Base-by-base conservation (phyloP, 2,797 vertebrate species). In the Serranus cabrilla region DNA sequence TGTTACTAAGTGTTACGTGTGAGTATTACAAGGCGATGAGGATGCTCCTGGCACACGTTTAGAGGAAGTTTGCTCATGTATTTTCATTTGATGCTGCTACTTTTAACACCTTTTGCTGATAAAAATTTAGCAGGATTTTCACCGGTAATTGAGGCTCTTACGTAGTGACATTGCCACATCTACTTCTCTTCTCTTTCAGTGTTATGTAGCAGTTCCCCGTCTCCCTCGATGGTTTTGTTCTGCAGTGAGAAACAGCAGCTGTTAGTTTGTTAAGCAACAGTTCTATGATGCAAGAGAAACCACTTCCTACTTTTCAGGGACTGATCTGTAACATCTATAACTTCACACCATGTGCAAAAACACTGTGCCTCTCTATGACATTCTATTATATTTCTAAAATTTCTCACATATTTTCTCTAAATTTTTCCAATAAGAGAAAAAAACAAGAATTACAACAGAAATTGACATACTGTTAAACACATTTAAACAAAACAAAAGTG, bases 231-330 rank as follows among this genome's bases (percentile, higher is more conserved):
- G 3, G n/a, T 54, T 49, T 51, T 65, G 27, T 55, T 17, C 8
- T 13, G 27, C 9, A 8, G 18, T 42, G 4, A 13, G 10, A 14
- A 55, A 65, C 11, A 2, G 50, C 17, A 50, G 25, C n/a, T 52
- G 50, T 20, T 20, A 4, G 0, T 64, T 68, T 71, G 45, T 74
- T 78, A 14, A 51, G 74, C 65, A 81, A 61, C 23, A 37, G 31
- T 34, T 64, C 40, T 0, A 34, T 56, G 20, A 34, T 17, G 77
- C 65, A 82, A 84, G 8, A 77, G 5, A 81, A 70, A 77, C 47
- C 56, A 74, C 71, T 80, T 83, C 78, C 82, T 23, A 1, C 12
- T 57, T 66, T 71, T 66, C 45, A 54, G 2, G 12, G 17, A 20
- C 20, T 10, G 3, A 5, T n/a, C 5, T 27, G 2, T 8, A 4